Percentiles rank a stretch among this genome's conserved stretches.
These are phyloP conservation scores for Ciconia stormi DNA, from an alignment of 2,113 vertebrate species.

Conservation along the genomic window DNA sequence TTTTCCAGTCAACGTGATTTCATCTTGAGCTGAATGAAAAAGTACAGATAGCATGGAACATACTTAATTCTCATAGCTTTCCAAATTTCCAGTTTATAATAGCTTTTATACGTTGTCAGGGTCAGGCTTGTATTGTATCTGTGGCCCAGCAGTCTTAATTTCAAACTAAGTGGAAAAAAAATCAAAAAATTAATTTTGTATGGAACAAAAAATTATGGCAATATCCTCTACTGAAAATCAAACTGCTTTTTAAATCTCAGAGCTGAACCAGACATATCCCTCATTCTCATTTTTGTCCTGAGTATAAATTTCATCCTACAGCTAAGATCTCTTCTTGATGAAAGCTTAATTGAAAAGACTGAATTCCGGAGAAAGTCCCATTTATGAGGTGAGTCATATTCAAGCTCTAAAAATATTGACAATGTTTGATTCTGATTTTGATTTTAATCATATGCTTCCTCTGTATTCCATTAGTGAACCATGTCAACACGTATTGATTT, in stretches of 20 bases:
- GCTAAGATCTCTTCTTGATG: background rate
- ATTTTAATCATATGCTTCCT: background rate
- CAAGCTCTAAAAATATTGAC: background rate
- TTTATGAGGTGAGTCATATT: conserved; percentile 13
- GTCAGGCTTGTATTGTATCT: background rate
- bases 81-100: background rate
- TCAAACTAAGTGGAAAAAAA: background rate
- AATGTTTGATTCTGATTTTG: background rate
- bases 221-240: background rate
- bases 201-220: background rate
- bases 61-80: background rate
- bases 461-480: background rate
- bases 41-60: background rate
- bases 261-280: background rate
- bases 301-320: background rate
- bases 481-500: background rate
- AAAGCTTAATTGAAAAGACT: background rate
- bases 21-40: background rate
- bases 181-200: background rate
- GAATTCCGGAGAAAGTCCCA: background rate
- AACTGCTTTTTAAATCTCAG: background rate
- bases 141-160: background rate
- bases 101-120: background rate
- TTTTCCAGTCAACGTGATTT: background rate
- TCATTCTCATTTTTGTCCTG: background rate